Percentiles rank a stretch among this genome's conserved stretches.
Evolutionary conservation across 2,113 vertebrate genomes (phyloP).

Genomic region (Craseonycteris thonglongyai): DNA sequence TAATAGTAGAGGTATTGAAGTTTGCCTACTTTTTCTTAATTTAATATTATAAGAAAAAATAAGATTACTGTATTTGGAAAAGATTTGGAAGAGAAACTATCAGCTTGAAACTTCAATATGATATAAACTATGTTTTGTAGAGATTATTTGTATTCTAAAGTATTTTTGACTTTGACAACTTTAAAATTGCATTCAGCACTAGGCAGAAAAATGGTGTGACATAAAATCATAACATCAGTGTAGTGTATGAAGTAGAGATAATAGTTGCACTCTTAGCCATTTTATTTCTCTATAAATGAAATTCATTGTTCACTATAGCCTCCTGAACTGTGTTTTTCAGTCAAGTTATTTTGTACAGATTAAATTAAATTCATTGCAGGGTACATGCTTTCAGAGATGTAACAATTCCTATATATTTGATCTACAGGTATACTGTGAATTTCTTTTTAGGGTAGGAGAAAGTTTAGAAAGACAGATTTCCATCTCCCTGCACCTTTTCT

Average conservation of each 20-base stretch:
- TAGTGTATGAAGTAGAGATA: slow-evolving; percentile 52
- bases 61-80: not conserved
- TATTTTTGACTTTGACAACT: slow-evolving; percentile 69
- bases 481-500: slow-evolving; percentile 75
- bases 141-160: slow-evolving; percentile 63
- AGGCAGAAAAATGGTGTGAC: slow-evolving; percentile 52
- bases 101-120: slow-evolving; percentile 15
- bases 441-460: slow-evolving; percentile 63
- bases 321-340: slow-evolving; percentile 75
- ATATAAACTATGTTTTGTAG: slow-evolving; percentile 44
- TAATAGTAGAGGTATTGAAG: not conserved
- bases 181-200: slow-evolving; percentile 59
- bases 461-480: slow-evolving; percentile 77
- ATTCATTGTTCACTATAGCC: slow-evolving; percentile 59
- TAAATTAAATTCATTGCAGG: slow-evolving; percentile 77
- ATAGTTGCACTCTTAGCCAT: slow-evolving; percentile 41
- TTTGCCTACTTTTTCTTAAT: not conserved
- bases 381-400: slow-evolving; percentile 61
- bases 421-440: slow-evolving; percentile 50
- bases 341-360: slow-evolving; percentile 77
- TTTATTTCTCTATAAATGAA: slow-evolving; percentile 76
- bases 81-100: not conserved
- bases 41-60: not conserved
- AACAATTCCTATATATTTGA: slow-evolving; percentile 69
- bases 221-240: slow-evolving; percentile 66